Evolutionary conservation across 2,888 invertebrate genomes (phyloP), one percentile per base, ranked within the genome.

Genomic region (Camptogramma bilineatum): DNA sequence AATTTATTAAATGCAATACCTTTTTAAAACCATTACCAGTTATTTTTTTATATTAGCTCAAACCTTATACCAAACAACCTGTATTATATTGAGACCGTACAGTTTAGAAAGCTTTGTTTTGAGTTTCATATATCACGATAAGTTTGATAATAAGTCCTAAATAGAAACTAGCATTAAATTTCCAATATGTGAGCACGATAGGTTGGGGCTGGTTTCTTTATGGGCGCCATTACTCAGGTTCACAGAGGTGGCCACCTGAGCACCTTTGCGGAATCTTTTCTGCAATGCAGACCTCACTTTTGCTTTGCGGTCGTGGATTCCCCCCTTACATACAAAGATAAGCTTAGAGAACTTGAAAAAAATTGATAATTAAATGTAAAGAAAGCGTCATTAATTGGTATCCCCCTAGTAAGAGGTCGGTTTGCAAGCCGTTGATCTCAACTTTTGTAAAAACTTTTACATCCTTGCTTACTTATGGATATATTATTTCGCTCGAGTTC

Each of bases 171-270:
- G 57, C 65, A 66, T 68, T 72, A 73, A 76, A 75, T 74, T 69
- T 48, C 58, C 62, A 66, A 73, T 72, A 73, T 53, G 51, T 51
- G 50, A 48, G 51, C 64, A 64, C 74, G 67, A 78, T 75, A 73
- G 69, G 73, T 75, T 51, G 68, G 73, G 68, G 66, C 69, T 69
- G 66, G 72, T 73, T 79, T 79, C 77, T 81, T 84, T 84, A 84
- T 85, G 73, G 78, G 62, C 68, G 72, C 73, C 79, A 84, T 86
- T 84, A 83, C 74, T 83, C 81, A 82, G 73, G 65, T 68, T 34
- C 67, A 66, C 70, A 70, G 69, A 73, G 73, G 67, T 74, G 64
- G 72, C 79, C 86, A 86, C 81, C 84, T 85, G 82, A 79, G 79
- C 75, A 68, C 69, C 69, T 71, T 28, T 70, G 69, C 75, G 75